phyloP scores from a whole-genome alignment of 1,140 invertebrate species.

The Drosophila orosa region DNA sequence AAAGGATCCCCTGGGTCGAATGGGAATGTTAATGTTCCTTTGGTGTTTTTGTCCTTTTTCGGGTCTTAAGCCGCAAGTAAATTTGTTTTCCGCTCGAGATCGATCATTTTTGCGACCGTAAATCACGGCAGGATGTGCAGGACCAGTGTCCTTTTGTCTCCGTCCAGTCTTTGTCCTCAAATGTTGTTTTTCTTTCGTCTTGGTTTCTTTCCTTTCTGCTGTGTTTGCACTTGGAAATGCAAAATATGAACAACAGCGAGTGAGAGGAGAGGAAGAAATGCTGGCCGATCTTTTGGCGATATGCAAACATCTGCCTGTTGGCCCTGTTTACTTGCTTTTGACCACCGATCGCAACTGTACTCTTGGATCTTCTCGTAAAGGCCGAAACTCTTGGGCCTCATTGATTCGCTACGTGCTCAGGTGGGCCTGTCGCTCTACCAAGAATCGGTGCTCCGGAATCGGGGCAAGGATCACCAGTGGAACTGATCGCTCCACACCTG shows the following conservation, averaged over 20 bases:
- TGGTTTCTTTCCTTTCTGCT: slow-evolving; percentile 24
- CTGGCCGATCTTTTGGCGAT: slow-evolving; percentile 62
- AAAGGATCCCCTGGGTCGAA: slow-evolving; percentile 8
- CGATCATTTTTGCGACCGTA: slow-evolving; percentile 63
- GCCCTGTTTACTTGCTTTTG: slow-evolving; percentile 40
- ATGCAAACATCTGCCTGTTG: slow-evolving; percentile 71
- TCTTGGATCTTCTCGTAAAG: neutral
- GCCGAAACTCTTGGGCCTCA: slow-evolving; percentile 31
- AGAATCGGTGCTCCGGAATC: slow-evolving; percentile 38
- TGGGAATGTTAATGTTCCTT: slow-evolving; percentile 15
- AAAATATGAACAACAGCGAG: slow-evolving; percentile 55
- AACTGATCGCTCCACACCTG: slow-evolving; percentile 76
- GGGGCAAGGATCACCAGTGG: slow-evolving; percentile 45
- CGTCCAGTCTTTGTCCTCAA: slow-evolving; percentile 50
- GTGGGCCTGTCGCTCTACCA: slow-evolving; percentile 11
- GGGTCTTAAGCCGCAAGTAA: slow-evolving; percentile 64
- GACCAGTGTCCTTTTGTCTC: slow-evolving; percentile 58
- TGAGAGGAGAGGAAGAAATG: slow-evolving; percentile 48
- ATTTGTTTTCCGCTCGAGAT: slow-evolving; percentile 64
- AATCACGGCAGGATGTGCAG: slow-evolving; percentile 73
- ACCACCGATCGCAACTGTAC: slow-evolving; percentile 34
- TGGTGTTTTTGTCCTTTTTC: slow-evolving; percentile 40
- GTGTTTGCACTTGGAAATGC: slow-evolving; percentile 72
- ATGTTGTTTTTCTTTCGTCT: slow-evolving; percentile 47
- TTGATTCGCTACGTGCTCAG: slow-evolving; percentile 70